Evolutionary conservation across 2,113 vertebrate genomes (phyloP).

Genomic region (Glaucomys volans): DNA sequence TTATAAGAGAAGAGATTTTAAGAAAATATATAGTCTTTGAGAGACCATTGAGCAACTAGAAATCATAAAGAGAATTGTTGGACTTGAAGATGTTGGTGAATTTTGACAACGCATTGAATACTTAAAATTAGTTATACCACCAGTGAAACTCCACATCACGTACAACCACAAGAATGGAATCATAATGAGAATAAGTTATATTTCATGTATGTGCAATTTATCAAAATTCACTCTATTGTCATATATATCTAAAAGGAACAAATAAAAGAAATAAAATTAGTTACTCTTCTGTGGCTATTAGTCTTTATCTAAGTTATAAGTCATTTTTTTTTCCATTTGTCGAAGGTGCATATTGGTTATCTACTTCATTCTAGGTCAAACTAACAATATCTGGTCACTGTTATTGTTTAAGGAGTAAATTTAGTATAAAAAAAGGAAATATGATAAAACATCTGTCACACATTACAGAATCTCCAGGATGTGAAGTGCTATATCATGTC

Average conservation of each 20-base stretch:
- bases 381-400: not conserved
- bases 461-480: not conserved
- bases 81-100: not conserved
- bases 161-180: too few relatives aligned
- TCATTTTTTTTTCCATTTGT: constrained; percentile 1
- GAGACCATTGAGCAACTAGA: not conserved
- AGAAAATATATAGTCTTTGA: not conserved
- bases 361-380: not conserved
- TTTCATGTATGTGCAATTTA: too few relatives aligned
- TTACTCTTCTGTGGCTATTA: not conserved
- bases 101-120: not conserved
- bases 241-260: too few relatives aligned
- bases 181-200: too few relatives aligned
- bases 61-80: not conserved
- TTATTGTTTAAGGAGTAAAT: constrained; percentile 26
- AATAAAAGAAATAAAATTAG: not conserved
- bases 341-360: not conserved
- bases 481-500: not conserved
- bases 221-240: too few relatives aligned
- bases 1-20: constrained; percentile 31
- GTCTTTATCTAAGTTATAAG: not conserved
- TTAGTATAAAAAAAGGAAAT: not conserved
- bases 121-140: not conserved
- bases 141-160: too few relatives aligned
- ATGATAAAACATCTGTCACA: not conserved